Conservation (phyloP, 1,140 invertebrate genomes). For the Nephila pilipes region DNA sequence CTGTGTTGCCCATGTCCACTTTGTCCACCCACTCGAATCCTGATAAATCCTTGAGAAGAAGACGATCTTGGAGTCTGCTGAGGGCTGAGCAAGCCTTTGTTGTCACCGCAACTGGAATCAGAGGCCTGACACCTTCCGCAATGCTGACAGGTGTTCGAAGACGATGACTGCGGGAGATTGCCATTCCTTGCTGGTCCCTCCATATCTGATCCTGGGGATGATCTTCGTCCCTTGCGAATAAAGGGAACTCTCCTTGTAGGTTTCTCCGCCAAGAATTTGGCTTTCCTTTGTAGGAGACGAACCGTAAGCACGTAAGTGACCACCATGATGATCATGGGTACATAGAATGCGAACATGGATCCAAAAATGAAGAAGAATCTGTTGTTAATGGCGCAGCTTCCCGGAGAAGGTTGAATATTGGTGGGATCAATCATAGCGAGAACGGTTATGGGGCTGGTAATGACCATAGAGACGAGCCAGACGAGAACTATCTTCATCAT, state of each 20-base stretch:
- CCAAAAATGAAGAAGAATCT: constrained; percentile 92
- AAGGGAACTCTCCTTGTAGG: constrained; percentile 71
- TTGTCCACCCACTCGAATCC: constrained; percentile 56
- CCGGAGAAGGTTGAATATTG: constrained; percentile 89
- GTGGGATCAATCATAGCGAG: constrained; percentile 87
- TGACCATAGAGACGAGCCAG: constrained; percentile 92
- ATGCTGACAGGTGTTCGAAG: constrained; percentile 59
- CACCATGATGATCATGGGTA: constrained; percentile 96
- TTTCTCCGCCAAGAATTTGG: constrained; percentile 78
- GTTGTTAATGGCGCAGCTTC: constrained; percentile 92
- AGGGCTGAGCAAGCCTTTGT: constrained; percentile 7
- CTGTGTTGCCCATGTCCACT: constrained; percentile 60
- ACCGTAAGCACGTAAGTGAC: constrained; percentile 95
- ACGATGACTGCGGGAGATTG: constrained; percentile 29
- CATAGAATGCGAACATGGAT: constrained; percentile 97
- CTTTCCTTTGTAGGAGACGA: constrained; percentile 86
- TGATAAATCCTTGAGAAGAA: constrained; percentile 48
- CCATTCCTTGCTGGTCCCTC: constrained; percentile 51
- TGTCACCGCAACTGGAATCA: constrained; percentile 39
- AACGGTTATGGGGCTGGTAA: constrained; percentile 93
- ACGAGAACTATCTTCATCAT: constrained; percentile 91
- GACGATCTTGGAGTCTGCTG: constrained; percentile 27
- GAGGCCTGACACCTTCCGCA: constrained; percentile 48
- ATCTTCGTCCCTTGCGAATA: constrained; percentile 85
- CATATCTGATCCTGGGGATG: constrained; percentile 48